A percentile compares a stretch with the other conserved stretches of the same genome.
Evolutionary conservation across 2,888 invertebrate genomes (phyloP).

Genomic region (Melieria picta): DNA sequence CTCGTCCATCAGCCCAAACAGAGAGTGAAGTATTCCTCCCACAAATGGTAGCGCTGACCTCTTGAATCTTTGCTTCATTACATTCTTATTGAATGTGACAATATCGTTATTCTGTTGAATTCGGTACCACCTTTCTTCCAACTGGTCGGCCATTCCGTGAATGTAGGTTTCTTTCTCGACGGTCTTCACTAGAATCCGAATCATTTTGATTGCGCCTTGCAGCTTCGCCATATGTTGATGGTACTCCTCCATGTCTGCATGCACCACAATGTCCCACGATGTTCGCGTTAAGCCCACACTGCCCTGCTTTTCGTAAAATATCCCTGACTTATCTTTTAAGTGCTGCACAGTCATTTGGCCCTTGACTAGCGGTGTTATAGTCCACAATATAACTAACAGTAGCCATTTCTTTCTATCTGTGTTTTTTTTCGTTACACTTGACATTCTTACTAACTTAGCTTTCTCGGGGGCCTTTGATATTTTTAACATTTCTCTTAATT

Average conservation of each 20-base stretch:
- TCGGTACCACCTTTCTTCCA: neutral
- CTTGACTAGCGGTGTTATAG: too few species aligned
- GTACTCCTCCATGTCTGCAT: neutral
- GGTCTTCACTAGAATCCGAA: neutral
- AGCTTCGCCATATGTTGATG: conserved; percentile 2
- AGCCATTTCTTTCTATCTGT: too few species aligned
- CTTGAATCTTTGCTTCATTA: neutral
- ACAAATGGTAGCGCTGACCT: conserved; percentile 15
- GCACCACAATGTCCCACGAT: neutral
- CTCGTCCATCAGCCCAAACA: conserved; percentile 26
- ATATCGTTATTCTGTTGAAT: neutral
- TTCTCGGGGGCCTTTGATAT: too few species aligned
- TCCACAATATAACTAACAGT: too few species aligned
- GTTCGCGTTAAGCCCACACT: neutral
- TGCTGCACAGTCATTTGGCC: too few species aligned
- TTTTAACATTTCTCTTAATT: too few species aligned
- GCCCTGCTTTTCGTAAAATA: neutral
- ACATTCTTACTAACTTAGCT: too few species aligned
- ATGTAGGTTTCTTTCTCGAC: neutral
- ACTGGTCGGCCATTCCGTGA: neutral
- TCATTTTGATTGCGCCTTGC: neutral
- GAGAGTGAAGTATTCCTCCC: conserved; percentile 6
- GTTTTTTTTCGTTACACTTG: too few species aligned
- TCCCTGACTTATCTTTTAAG: too few species aligned
- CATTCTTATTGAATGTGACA: neutral